Base-by-base conservation (phyloP, 2,888 invertebrate species). In the Julus scandinavius region DNA sequence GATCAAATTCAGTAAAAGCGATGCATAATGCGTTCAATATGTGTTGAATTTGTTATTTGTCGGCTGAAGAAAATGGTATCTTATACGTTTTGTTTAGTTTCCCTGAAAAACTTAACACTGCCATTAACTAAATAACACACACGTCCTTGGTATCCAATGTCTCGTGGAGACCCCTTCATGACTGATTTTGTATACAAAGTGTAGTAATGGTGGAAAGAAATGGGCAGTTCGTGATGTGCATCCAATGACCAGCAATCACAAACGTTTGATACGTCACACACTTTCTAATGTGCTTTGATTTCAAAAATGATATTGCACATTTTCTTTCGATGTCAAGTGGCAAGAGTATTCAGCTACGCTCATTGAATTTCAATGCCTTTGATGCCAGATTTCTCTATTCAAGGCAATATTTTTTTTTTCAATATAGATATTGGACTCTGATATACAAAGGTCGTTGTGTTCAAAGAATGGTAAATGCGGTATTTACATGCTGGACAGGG, bases 271-370 rank as follows among this genome's bases (percentile, higher is more conserved):
- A 2, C 45, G 45, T 45, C 72, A 11, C 29, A 13, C 80, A 29
- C 38, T 29, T 38, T 80, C 38, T 80, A 15, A 80, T 80, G 38
- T 40, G 80, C 80, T 40, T 80, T 80, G 80, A 80, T 80, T 80
- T 15, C 80, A 80, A 38, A 80, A 80, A 80, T 80, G 80, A 80
- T 80, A 80, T 80, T 80, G 80, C 80, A 80, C 80, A 80, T 80
- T 80, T 80, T 80, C 38, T 80, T 80, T 80, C 45, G 80, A 80
- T 80, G 80, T 80, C 80, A 80, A 80, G 80, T 80, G 80, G 38
- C 80, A 80, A 80, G 80, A 80, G 29, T 17, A 80, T 40, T 80
- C 80, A 40, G n/a, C 80, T 80, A 80, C 80, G 80, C 38, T 80
- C 80, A 38, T 80, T 80, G 80, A 80, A 80, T 80, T 80, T 80